A percentile compares a stretch with the other conserved stretches of the same genome.
phyloP scores from a whole-genome alignment of 2,888 invertebrate species.

The Drosophila affinis region DNA sequence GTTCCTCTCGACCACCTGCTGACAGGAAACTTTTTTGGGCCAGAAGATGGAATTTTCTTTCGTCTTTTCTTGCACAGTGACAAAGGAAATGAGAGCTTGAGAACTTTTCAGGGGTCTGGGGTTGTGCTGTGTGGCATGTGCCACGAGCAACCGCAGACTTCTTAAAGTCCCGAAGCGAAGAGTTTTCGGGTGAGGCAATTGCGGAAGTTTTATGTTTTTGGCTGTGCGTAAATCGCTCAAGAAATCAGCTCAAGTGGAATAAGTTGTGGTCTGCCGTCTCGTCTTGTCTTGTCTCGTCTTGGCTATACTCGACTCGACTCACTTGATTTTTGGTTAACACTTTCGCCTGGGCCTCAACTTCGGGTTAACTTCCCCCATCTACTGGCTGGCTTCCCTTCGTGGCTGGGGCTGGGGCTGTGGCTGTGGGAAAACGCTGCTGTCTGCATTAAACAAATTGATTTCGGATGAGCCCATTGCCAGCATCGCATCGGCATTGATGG shows the following conservation, averaged over 20 bases:
- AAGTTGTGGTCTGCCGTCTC: conserved; percentile 63
- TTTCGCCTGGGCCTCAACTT: conserved; percentile 37
- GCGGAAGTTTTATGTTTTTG: conserved; percentile 78
- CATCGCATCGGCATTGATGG: conserved; percentile 56
- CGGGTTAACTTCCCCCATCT: conserved; percentile 5
- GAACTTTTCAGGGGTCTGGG: conserved; percentile 23
- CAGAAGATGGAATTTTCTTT: conserved; percentile 9
- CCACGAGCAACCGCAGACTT: conserved; percentile 30
- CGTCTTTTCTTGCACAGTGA: conserved; percentile 18
- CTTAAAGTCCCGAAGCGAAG: conserved; percentile 24
- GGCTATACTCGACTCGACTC: conserved; percentile 5
- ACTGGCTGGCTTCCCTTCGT: not conserved
- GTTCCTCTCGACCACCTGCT: conserved; percentile 80
- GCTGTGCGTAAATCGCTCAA: conserved; percentile 79
- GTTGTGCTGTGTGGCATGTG: conserved; percentile 11
- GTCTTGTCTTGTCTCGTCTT: too few species aligned
- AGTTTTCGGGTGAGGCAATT: conserved; percentile 52
- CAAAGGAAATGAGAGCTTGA: conserved; percentile 53
- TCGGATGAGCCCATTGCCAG: conserved; percentile 60
- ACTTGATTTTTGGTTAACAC: conserved; percentile 69
- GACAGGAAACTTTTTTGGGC: conserved; percentile 74
- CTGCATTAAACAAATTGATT: conserved; percentile 78
- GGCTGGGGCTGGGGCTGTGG: not conserved
- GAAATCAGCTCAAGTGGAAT: conserved; percentile 78
- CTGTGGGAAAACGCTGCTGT: not conserved